Percentiles rank a stretch among this genome's conserved stretches.
phyloP scores from a whole-genome alignment of 2,797 vertebrate genomes.

The Pangasius mekongensis region DNA sequence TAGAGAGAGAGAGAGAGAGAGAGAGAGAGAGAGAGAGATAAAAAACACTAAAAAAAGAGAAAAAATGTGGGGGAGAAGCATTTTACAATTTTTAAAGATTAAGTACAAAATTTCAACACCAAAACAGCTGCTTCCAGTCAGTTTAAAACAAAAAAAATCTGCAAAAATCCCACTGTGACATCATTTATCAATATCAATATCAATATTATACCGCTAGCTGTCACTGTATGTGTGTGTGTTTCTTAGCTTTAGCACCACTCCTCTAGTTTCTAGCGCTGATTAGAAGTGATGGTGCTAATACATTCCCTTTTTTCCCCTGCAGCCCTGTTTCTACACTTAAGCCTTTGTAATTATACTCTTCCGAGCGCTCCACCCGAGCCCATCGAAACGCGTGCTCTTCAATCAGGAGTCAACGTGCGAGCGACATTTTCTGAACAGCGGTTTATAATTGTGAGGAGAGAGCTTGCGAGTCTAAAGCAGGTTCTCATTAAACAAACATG shows the following conservation, averaged over 20 bases:
- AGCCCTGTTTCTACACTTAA: conserved; percentile 12
- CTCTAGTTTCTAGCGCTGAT: not conserved
- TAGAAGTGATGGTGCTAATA: conserved; percentile 23
- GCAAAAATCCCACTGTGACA: not conserved
- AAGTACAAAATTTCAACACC: not conserved
- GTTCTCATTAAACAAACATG: conserved; percentile 54
- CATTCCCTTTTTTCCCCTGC: not conserved
- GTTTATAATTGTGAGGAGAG: conserved; percentile 37
- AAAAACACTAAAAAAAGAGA: not conserved
- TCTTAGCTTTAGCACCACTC: not conserved
- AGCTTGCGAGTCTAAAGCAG: conserved; percentile 32
- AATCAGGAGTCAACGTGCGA: conserved; percentile 29
- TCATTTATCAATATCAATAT: not conserved
- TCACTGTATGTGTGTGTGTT: not conserved
- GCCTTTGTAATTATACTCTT: conserved; percentile 30
- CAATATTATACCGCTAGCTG: not conserved
- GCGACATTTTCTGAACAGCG: not conserved
- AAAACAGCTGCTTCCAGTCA: not conserved
- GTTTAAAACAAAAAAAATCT: not conserved
- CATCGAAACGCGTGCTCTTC: not conserved
- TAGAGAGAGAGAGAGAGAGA: no score
- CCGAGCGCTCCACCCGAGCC: not conserved
- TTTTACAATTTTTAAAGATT: no score
- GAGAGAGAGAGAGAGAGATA: no score
- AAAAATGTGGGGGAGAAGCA: no score